Evolutionary conservation across 2,797 vertebrate species (phyloP).

Genomic region (Enteromius radiatus): DNA sequence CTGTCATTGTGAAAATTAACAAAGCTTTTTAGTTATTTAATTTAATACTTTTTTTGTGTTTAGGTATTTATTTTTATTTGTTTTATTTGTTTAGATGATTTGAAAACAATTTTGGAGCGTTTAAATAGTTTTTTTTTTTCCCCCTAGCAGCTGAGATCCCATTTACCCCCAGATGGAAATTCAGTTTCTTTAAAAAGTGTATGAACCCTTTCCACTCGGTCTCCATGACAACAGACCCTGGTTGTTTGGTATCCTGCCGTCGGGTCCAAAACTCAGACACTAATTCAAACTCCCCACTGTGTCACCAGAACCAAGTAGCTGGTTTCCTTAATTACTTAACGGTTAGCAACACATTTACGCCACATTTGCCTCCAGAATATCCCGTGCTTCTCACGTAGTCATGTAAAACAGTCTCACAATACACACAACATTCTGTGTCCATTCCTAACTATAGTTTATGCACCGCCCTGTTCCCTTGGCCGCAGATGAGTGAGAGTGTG

Average conservation of each 20-base stretch:
- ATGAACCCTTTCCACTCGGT: conserved; percentile 35
- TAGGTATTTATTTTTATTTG: background rate
- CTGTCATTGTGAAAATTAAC: background rate
- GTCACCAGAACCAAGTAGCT: background rate
- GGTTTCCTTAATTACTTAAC: background rate
- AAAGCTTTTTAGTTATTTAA: background rate
- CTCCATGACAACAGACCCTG: conserved; percentile 42
- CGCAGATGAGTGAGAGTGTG: background rate
- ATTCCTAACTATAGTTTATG: background rate
- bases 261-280: conserved; percentile 32
- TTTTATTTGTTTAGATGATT: background rate
- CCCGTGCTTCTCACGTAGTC: background rate
- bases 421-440: background rate
- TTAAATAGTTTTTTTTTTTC: no score
- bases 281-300: conserved; percentile 29
- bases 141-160: background rate
- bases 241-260: conserved; percentile 14
- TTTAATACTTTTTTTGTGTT: background rate
- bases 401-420: background rate
- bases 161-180: conserved; percentile 27
- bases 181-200: conserved; percentile 31
- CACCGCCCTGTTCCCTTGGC: conserved; percentile 1
- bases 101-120: background rate
- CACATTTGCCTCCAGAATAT: background rate
- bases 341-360: background rate